Base-by-base conservation (phyloP, 1,140 invertebrate species). In the Rhizoglyphus robini region DNA sequence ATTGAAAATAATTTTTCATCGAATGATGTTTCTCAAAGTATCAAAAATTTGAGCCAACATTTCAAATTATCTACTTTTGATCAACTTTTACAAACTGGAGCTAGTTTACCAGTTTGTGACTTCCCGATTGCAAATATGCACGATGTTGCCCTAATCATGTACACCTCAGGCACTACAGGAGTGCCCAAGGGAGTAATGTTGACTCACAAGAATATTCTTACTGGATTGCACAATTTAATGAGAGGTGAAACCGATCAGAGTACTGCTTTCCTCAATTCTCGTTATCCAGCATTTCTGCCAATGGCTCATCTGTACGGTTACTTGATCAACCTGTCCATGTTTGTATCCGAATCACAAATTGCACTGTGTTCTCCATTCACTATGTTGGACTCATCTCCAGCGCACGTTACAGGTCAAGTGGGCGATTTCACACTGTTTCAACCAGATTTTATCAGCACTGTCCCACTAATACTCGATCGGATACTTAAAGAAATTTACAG, bases 281-380 rank as follows among this genome's bases (percentile, higher is more conserved):
- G 23, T 0, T 81, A 99, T 75, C 86, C 98, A 74, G 94, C 89
- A 34, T 99, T 96, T 77, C 79, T 99, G 65, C 96, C 96, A 4
- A 79, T 99, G 58, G 96, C 96, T 48, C 96, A 99, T 78, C 94
- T 99, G 1, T 88, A 97, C 70, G 96, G 99, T 78, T 79, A 99
- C 5, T 29, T n/a, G 5, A 49, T n/a, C 23, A 67, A 41, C 38
- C 63, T 38, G 62, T 59, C 13, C 4, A 11, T 54, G 69, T 15
- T 32, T 65, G 20, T 18, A 30, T 72, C 95, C 93, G 34, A 84
- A 93, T 15, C 70, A 82, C 46, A 72, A 4, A 94, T 99, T 74
- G 96, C 95, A 8, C 99, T 98, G 76, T 96, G 92, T 1, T 92
- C 92, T 0, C 88, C 96, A 0, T 77, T 93, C 23, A 99, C 96